A percentile compares a stretch with the other conserved stretches of the same genome.
Conservation (phyloP, 2,113 vertebrate genomes). For the Anarrhichthys ocellatus region DNA sequence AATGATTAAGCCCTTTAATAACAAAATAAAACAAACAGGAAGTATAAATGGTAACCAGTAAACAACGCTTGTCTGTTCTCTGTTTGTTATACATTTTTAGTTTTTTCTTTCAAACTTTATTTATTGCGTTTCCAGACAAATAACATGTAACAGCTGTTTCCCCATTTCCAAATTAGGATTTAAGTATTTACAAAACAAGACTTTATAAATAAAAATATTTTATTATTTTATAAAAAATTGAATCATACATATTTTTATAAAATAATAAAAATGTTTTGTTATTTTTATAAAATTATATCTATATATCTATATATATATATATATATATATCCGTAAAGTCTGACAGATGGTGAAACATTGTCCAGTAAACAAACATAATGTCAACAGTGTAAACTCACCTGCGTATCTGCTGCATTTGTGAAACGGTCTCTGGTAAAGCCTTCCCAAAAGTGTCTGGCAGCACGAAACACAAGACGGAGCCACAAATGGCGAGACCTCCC, state of each 20-base stretch:
- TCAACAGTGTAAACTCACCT: slow-evolving; percentile 74
- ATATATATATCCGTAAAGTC: too few species aligned
- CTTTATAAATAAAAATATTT: too few species aligned
- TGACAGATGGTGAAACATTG: neutral
- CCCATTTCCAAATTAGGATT: too few species aligned
- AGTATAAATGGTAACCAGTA: neutral
- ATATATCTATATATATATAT: too few species aligned
- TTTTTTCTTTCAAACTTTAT: neutral
- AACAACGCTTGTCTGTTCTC: neutral
- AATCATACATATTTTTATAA: too few species aligned
- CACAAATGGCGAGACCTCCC: slow-evolving; percentile 86
- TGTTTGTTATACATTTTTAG: too few species aligned
- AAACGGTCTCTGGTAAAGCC: slow-evolving; percentile 86
- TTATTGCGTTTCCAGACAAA: too few species aligned
- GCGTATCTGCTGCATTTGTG: slow-evolving; percentile 88
- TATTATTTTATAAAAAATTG: too few species aligned
- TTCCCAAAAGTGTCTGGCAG: slow-evolving; percentile 86
- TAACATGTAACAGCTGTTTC: too few species aligned
- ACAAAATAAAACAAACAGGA: neutral
- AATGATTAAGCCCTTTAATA: neutral
- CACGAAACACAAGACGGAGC: slow-evolving; percentile 85
- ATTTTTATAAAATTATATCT: too few species aligned
- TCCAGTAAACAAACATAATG: neutral
- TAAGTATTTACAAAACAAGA: too few species aligned
- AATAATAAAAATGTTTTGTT: too few species aligned